Percentiles rank a stretch among this genome's conserved stretches.
These are phyloP conservation scores for Drosophila ficusphila DNA, from an alignment of 1,140 invertebrate genomes.

Conservation along the genomic window DNA sequence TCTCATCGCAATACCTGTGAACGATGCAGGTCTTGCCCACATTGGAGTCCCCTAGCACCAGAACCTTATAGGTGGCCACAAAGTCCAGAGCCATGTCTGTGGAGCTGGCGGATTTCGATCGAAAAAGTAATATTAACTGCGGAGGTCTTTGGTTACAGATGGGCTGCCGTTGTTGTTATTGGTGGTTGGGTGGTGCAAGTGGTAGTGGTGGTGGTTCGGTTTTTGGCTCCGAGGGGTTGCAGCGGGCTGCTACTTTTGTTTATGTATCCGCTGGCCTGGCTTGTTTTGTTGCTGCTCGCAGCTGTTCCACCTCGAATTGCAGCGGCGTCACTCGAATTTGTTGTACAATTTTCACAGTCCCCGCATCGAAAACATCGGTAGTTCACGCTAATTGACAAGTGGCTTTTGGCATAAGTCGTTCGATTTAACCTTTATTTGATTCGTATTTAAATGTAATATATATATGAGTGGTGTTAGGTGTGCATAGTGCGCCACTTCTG, in stretches of 20 bases:
- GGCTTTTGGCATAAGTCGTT: conserved; percentile 30
- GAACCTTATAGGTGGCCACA: conserved; percentile 92
- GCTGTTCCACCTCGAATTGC: conserved; percentile 53
- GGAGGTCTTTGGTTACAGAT: conserved; percentile 52
- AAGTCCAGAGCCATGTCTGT: conserved; percentile 91
- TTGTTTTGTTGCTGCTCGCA: conserved; percentile 71
- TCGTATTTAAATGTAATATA: conserved; percentile 53
- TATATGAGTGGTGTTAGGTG: conserved; percentile 48
- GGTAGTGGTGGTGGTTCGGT: conserved; percentile 38
- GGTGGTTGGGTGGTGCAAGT: conserved; percentile 49
- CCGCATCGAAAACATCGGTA: conserved; percentile 1
- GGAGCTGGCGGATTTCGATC: conserved; percentile 19
- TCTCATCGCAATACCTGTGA: conserved; percentile 94
- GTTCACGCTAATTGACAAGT: conserved; percentile 28
- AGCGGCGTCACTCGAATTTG: conserved; percentile 44
- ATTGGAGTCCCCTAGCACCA: conserved; percentile 95
- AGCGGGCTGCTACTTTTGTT: conserved; percentile 51
- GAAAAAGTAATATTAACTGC: conserved; percentile 27
- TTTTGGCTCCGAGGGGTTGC: conserved; percentile 34
- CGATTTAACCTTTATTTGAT: conserved; percentile 60
- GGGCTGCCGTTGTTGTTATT: conserved; percentile 61
- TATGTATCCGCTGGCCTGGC: conserved; percentile 61
- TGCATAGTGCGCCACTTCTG: conserved; percentile 52
- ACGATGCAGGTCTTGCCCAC: conserved; percentile 97
- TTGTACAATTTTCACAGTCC: conserved; percentile 43